phyloP scores from a whole-genome alignment of 2,113 vertebrate genomes.

The Centropristis striata region DNA sequence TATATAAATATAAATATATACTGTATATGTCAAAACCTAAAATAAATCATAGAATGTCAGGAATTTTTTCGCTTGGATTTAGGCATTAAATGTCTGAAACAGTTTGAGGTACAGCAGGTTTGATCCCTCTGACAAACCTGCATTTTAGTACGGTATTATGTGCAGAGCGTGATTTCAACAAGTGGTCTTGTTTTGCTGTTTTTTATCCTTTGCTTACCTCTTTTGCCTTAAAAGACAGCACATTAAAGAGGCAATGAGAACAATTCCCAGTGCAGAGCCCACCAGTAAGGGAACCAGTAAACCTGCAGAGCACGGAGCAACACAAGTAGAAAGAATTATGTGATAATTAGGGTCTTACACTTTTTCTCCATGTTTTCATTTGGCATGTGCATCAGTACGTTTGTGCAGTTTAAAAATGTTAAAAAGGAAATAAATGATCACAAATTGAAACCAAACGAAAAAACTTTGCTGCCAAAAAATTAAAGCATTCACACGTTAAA shows the following conservation, averaged over 20 bases:
- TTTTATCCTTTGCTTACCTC: conserved; percentile 83
- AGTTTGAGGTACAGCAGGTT: not conserved
- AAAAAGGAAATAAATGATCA: not conserved
- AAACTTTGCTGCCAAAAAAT: not conserved
- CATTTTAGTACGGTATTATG: not conserved
- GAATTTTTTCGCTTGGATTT: not conserved
- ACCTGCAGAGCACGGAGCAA: conserved; percentile 81
- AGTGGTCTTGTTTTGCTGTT: not conserved
- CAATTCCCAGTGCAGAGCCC: conserved; percentile 82
- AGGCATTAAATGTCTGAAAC: not conserved
- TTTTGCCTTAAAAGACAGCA: conserved; percentile 87
- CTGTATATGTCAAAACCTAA: not conserved
- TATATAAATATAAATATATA: not conserved
- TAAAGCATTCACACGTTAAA: not conserved
- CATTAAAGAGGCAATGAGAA: conserved; percentile 78
- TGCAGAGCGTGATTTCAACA: not conserved
- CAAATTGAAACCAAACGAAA: not conserved
- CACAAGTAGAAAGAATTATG: conserved; percentile 13
- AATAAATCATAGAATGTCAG: conserved; percentile 1
- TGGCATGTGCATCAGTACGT: not conserved
- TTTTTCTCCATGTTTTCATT: not conserved
- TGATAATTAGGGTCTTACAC: not conserved
- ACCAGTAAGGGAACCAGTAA: conserved; percentile 83
- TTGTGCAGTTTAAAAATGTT: not conserved
- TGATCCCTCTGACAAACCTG: not conserved